These are phyloP conservation scores for Pseudococcus longispinus DNA, from an alignment of 2,888 invertebrate genomes.

Conservation along the genomic window DNA sequence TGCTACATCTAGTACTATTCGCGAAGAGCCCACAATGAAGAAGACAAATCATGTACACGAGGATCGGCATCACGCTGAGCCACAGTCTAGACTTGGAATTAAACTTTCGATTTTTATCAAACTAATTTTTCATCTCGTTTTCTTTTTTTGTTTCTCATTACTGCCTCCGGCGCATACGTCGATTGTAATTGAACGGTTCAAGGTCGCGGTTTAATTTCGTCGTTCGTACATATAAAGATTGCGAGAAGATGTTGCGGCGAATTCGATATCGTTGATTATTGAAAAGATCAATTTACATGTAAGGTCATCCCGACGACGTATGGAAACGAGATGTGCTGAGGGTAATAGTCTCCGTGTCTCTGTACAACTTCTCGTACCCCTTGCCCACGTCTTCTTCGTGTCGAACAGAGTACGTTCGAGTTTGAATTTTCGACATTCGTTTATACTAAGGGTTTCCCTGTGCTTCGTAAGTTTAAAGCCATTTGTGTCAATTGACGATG, in stretches of 20 bases:
- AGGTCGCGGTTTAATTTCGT: constrained; percentile 10
- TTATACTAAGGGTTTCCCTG: not conserved
- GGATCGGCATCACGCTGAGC: not conserved
- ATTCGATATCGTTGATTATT: constrained; percentile 6
- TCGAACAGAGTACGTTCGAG: not conserved
- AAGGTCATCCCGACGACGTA: not conserved
- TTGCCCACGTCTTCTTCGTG: not conserved
- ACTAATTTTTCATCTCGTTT: not conserved
- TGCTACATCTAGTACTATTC: not conserved
- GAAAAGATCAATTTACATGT: not conserved
- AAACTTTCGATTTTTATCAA: not conserved
- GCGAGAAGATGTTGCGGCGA: not conserved
- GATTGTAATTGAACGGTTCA: not conserved
- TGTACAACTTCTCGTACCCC: not conserved
- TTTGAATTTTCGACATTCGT: constrained; percentile 1
- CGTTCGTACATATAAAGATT: not conserved
- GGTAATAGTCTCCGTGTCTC: not conserved
- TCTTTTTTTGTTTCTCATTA: not conserved
- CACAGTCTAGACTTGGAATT: not conserved
- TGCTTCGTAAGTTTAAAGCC: not conserved
- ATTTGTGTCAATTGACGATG: constrained; percentile 28
- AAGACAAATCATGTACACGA: not conserved
- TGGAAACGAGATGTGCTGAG: not conserved
- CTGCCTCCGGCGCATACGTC: not conserved
- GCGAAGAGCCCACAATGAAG: not conserved